Evolutionary conservation across 1,140 invertebrate species (phyloP).

Genomic region (Camponotus vicinus): DNA sequence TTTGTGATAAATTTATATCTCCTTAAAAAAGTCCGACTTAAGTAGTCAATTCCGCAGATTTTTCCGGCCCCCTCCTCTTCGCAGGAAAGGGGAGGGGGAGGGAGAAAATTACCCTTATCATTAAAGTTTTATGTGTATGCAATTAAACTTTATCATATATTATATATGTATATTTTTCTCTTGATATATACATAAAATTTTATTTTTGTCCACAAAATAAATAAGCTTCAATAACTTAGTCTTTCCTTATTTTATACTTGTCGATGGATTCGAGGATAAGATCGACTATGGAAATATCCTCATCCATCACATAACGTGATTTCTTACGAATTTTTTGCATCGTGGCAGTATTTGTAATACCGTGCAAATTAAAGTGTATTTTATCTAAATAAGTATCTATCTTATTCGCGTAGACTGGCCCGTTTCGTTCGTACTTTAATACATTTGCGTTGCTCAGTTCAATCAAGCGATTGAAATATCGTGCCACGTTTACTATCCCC

Average conservation of each 20-base stretch:
- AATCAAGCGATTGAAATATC: slow-evolving; percentile 86
- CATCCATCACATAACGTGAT: slow-evolving; percentile 74
- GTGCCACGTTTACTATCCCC: slow-evolving; percentile 86
- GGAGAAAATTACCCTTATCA: no score
- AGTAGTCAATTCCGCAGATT: no score
- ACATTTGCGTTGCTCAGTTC: slow-evolving; percentile 76
- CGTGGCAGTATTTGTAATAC: slow-evolving; percentile 23
- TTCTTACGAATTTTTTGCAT: slow-evolving; percentile 36
- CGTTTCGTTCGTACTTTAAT: slow-evolving; percentile 84
- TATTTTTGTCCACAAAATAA: slow-evolving; percentile 37
- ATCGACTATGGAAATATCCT: slow-evolving; percentile 79
- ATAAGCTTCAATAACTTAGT: slow-evolving; percentile 27
- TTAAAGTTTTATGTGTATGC: no score
- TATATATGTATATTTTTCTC: neutral
- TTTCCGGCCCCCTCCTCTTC: no score
- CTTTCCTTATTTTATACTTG: slow-evolving; percentile 40
- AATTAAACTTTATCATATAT: neutral
- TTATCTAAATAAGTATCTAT: slow-evolving; percentile 87
- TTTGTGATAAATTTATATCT: no score
- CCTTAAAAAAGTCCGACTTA: no score
- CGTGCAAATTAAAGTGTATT: slow-evolving; percentile 75
- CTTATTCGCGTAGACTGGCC: slow-evolving; percentile 79
- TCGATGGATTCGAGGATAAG: slow-evolving; percentile 73
- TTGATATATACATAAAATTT: neutral
- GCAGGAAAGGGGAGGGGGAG: no score